phyloP scores from a whole-genome alignment of 2,888 invertebrate genomes.

The Phasia obesa region DNA sequence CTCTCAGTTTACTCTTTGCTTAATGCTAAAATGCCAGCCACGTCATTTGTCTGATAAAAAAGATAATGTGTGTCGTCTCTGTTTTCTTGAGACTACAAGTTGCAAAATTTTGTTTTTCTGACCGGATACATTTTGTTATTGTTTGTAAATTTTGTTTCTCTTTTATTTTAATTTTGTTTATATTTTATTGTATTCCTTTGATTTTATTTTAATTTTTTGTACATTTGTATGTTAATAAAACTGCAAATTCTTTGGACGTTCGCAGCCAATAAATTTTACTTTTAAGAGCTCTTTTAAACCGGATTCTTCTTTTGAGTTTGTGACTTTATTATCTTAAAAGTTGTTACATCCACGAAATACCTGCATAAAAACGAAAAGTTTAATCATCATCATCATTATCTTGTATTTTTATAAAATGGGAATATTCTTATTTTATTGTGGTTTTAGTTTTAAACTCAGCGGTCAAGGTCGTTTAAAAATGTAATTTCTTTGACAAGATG shows the following conservation, averaged over 20 bases:
- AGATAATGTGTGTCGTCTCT: conserved; percentile 11
- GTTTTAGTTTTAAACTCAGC: conserved; percentile 36
- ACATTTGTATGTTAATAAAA: conserved; percentile 11
- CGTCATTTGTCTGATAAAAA: conserved; percentile 40
- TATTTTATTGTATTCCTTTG: neutral
- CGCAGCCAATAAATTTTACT: conserved; percentile 60
- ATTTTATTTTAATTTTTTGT: neutral
- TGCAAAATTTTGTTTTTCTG: conserved; percentile 47
- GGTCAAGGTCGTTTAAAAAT: conserved; percentile 57
- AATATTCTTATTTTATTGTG: conserved; percentile 20
- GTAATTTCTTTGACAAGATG: conserved; percentile 23
- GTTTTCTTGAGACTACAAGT: neutral
- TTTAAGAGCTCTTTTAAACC: conserved; percentile 50
- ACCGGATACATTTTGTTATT: conserved; percentile 65
- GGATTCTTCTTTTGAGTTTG: conserved; percentile 53
- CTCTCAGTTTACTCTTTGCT: neutral
- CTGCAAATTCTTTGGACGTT: conserved; percentile 59
- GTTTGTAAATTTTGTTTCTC: conserved; percentile 49
- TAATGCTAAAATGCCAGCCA: conserved; percentile 44
- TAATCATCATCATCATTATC: conserved; percentile 40
- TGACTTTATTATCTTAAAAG: conserved; percentile 38
- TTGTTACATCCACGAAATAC: conserved; percentile 30
- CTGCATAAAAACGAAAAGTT: neutral
- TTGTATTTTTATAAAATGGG: conserved; percentile 10
- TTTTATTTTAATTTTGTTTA: conserved; percentile 51